Percentiles rank a stretch among this genome's conserved stretches.
Evolutionary conservation across 2,797 vertebrate genomes (phyloP).

Genomic region (Kryptopterus vitreolus): DNA sequence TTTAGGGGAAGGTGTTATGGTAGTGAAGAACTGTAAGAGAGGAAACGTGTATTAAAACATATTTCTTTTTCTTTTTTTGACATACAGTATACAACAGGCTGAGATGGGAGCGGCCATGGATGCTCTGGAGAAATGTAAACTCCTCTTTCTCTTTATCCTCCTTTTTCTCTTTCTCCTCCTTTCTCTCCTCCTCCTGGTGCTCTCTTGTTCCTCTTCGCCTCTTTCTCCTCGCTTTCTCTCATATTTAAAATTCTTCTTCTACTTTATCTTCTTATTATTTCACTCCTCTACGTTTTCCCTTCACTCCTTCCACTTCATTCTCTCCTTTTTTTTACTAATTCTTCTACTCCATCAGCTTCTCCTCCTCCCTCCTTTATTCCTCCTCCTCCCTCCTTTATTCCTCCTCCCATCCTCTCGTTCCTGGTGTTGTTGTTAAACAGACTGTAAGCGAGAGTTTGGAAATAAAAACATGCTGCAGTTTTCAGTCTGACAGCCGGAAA

Average conservation of each 20-base stretch:
- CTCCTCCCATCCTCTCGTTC: not conserved
- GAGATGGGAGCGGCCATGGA: constrained; percentile 99
- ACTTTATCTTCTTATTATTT: constrained; percentile 48
- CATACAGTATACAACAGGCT: constrained; percentile 92
- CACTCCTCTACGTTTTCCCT: not conserved
- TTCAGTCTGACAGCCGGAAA: not conserved
- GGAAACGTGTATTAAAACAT: not conserved
- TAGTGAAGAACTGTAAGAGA: not conserved
- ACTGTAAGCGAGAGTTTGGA: not conserved
- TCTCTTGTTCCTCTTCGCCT: not conserved
- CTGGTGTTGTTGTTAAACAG: not conserved
- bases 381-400: not conserved
- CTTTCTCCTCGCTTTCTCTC: no score
- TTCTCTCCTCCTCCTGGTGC: not conserved
- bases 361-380: not conserved
- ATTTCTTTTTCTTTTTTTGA: constrained; percentile 2
- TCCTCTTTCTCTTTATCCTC: constrained; percentile 38
- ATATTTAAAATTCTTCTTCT: not conserved
- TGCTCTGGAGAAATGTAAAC: constrained; percentile 97
- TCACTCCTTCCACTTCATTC: constrained; percentile 29
- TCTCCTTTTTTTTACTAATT: not conserved
- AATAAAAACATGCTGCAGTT: not conserved
- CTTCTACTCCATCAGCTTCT: not conserved
- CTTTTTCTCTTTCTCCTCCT: not conserved
- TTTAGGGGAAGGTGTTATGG: no score